These are phyloP conservation scores for Chironomus striatipennis DNA, from an alignment of 1,140 invertebrate species.

Conservation along the genomic window DNA sequence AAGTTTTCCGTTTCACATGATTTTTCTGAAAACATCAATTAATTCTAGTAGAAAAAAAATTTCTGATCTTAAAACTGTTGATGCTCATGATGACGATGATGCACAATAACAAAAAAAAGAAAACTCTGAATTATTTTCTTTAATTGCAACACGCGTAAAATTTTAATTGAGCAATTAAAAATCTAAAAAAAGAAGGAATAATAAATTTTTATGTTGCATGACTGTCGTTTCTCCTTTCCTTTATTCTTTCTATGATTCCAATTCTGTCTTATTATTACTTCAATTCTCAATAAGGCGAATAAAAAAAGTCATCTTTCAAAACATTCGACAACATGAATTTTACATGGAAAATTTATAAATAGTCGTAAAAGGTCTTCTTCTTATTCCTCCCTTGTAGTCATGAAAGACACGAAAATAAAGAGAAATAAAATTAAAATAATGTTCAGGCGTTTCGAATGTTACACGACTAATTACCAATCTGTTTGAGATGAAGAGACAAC, in stretches of 20 bases:
- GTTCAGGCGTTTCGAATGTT: background rate
- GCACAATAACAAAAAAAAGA: background rate
- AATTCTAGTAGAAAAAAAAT: background rate
- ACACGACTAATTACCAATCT: conserved; percentile 21
- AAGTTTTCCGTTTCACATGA: background rate
- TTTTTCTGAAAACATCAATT: background rate
- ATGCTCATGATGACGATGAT: background rate
- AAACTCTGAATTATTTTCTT: background rate
- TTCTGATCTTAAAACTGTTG: background rate
- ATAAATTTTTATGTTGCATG: background rate
- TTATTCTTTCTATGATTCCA: background rate
- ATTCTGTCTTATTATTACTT: background rate
- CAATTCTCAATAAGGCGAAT: background rate
- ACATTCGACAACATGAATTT: no score
- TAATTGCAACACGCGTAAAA: conserved; percentile 22
- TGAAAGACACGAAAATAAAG: background rate
- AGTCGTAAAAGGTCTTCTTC: background rate
- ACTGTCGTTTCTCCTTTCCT: background rate
- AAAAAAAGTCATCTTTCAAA: background rate
- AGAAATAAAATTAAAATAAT: background rate
- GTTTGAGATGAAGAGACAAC: background rate
- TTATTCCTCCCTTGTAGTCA: background rate
- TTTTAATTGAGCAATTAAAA: conserved; percentile 15
- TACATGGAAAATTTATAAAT: background rate
- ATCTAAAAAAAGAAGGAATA: conserved; percentile 5